phyloP scores from a whole-genome alignment of 2,888 invertebrate species.

The Stenodera caucasica region DNA sequence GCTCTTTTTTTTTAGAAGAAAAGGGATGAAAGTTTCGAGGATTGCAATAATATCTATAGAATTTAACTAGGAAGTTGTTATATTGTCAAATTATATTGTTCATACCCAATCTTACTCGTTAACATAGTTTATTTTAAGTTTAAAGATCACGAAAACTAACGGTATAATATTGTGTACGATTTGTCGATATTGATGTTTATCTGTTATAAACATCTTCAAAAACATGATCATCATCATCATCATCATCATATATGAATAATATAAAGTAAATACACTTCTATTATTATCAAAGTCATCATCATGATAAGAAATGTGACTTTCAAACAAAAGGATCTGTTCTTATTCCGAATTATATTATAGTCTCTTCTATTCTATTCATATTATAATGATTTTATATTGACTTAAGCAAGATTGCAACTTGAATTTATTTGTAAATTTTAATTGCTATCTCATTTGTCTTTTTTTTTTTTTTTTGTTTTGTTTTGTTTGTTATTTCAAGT shows the following conservation, averaged over 20 bases:
- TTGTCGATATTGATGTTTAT: constrained; percentile 27
- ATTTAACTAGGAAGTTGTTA: background rate
- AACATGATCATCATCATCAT: constrained; percentile 12
- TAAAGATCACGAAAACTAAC: constrained; percentile 26
- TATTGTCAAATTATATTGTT: constrained; percentile 24
- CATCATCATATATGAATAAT: background rate
- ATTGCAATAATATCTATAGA: background rate
- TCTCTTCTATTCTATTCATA: background rate
- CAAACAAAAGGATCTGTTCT: background rate
- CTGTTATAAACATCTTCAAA: constrained; percentile 13
- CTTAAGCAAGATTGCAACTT: background rate
- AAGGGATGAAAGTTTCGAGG: background rate
- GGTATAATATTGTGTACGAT: constrained; percentile 22
- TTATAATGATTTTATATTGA: background rate
- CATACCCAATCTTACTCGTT: constrained; percentile 23
- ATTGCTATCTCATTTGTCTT: background rate
- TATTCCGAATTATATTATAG: background rate
- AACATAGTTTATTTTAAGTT: constrained; percentile 24
- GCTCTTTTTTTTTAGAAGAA: too few species aligned
- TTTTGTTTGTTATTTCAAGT: background rate
- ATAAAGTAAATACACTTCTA: background rate
- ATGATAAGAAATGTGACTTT: background rate
- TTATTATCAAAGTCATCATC: background rate
- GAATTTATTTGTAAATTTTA: constrained; percentile 1
- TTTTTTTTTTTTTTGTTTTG: background rate